Conservation (phyloP, 2,888 invertebrate genomes). For the Crocallis elinguaria region DNA sequence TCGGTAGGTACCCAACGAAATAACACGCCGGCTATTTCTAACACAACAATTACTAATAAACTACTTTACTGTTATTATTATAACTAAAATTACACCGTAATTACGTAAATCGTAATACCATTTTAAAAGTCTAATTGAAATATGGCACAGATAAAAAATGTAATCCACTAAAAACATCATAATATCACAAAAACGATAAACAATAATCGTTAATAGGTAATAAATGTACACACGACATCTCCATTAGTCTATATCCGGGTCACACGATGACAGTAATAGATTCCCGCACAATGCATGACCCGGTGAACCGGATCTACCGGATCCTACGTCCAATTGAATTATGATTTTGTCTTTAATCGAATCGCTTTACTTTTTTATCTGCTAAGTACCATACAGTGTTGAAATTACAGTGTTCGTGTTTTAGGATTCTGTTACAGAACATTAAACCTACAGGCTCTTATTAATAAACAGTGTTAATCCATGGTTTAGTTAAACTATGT, state of each 20-base stretch:
- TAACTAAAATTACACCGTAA: too few relatives aligned
- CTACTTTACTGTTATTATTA: too few relatives aligned
- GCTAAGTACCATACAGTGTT: background rate
- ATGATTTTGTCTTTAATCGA: background rate
- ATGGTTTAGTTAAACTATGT: too few relatives aligned
- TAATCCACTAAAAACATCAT: background rate
- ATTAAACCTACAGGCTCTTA: too few relatives aligned
- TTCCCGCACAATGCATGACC: conserved; percentile 7
- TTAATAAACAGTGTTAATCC: too few relatives aligned
- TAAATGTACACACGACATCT: background rate
- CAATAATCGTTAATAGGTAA: background rate
- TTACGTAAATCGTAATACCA: too few relatives aligned
- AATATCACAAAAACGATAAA: background rate
- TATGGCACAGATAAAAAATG: background rate
- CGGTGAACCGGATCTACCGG: background rate
- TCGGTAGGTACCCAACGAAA: too few relatives aligned
- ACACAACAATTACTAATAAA: too few relatives aligned
- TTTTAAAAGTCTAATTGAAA: too few relatives aligned
- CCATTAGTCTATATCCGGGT: conserved; percentile 9
- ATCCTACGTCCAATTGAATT: background rate
- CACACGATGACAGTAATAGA: conserved; percentile 1
- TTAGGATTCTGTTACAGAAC: too few relatives aligned
- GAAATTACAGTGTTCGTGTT: background rate
- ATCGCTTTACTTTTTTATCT: background rate
- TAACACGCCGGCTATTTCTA: too few relatives aligned